Base-by-base conservation (phyloP, 2,888 invertebrate genomes). In the Parnassius orleans region DNA sequence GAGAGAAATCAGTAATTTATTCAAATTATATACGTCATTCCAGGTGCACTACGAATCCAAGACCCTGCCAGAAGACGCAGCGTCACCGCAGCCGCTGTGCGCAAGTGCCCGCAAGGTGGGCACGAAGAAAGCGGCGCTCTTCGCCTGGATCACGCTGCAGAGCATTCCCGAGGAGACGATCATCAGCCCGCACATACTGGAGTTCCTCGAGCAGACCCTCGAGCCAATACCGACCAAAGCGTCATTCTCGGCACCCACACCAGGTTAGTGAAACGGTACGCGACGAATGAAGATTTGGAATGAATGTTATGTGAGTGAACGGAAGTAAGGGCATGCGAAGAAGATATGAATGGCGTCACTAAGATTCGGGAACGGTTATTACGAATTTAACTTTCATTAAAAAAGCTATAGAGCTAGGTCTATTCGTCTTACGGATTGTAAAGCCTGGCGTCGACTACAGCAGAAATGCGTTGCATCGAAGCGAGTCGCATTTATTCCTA, bases 131-230 rank as follows among this genome's bases (percentile, higher is more conserved):
- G 99, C 96, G 63, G 96, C 96, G 67, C 88, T 99, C 69, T 96
- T 98, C 92, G 96, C 97, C 1, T 99, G 98, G 97, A 95, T 98
- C 93, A 98, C 98, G 2, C 89, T 99, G 68, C 98, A 99, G 87
- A 98, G 98, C 77, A 97, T 99, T 73, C 99, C 99, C 0, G 98
- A 98, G 81, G 99, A 99, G 88, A 99, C 99, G 41, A 96, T 99
- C 71, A 98, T 99, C 78, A 98, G 98, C 71, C 99, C 99, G 0
- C 98, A 98, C 76, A 97, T 99, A 72, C 92, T 99, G 60, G 98
- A 99, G 86, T 99, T 99, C 86, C 86, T 99, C 69, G 99, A 99
- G 80, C 99, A 99, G 87, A 98, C 98, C 0, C 86, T 99, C 47
- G 99, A 99, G 77, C 98, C 99, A 0, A 97, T 99, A 77, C 98